phyloP scores from a whole-genome alignment of 2,797 vertebrate genomes.

The Sebastes melanostomus region DNA sequence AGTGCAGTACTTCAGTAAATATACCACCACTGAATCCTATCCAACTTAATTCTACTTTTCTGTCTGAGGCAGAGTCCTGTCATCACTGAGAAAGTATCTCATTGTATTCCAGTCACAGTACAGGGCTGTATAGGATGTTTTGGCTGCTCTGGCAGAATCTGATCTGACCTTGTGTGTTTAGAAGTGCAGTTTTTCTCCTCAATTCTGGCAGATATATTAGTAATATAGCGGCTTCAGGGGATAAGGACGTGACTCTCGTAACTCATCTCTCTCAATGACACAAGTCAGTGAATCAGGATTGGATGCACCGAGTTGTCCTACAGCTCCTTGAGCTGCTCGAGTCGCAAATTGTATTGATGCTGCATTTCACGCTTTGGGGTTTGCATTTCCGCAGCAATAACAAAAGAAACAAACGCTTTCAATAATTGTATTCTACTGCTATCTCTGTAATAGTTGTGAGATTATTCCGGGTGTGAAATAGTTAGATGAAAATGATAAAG shows the following conservation, averaged over 20 bases:
- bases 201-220: slow-evolving; percentile 5
- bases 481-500: neutral
- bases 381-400: neutral
- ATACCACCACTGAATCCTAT: neutral
- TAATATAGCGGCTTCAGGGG: slow-evolving; percentile 21
- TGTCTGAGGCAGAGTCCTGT: neutral
- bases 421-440: neutral
- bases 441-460: neutral
- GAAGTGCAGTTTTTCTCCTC: neutral
- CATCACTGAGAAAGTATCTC: neutral
- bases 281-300: slow-evolving; percentile 33
- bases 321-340: neutral
- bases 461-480: neutral
- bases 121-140: neutral
- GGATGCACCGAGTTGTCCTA: neutral
- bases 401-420: neutral
- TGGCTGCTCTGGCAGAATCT: slow-evolving; percentile 2
- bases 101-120: slow-evolving; percentile 2
- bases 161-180: slow-evolving; percentile 33
- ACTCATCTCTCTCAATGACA: slow-evolving; percentile 27
- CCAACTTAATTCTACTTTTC: neutral
- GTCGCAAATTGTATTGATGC: neutral
- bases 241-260: slow-evolving; percentile 23
- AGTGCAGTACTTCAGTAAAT: neutral
- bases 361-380: neutral